These are phyloP conservation scores for Gymnoscopelus microlampas DNA, from an alignment of 2,797 vertebrate genomes.

Conservation along the genomic window DNA sequence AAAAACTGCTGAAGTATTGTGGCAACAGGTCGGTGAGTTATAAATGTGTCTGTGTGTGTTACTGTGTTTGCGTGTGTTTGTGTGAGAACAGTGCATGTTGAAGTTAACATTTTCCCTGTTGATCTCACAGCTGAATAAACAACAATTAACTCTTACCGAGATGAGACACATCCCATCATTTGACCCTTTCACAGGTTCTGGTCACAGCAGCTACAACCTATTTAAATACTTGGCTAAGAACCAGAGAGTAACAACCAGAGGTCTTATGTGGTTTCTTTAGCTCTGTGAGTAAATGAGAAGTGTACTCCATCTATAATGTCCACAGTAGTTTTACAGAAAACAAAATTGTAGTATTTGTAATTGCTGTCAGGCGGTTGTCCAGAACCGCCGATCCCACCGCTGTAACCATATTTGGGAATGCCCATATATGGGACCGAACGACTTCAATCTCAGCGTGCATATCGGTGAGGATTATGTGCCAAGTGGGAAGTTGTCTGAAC, in stretches of 20 bases:
- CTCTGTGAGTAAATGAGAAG: neutral
- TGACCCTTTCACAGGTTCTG: slow-evolving; percentile 25
- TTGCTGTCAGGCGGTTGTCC: too few species aligned
- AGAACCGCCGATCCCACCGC: too few species aligned
- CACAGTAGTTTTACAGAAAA: slow-evolving; percentile 3
- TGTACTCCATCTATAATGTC: too few species aligned
- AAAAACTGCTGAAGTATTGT: neutral
- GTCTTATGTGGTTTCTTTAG: slow-evolving; percentile 18
- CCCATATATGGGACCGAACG: too few species aligned
- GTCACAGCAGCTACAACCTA: slow-evolving; percentile 35
- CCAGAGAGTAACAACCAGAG: slow-evolving; percentile 18
- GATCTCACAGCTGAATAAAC: slow-evolving; percentile 58
- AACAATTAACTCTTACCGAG: too few species aligned
- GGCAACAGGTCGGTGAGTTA: slow-evolving; percentile 27
- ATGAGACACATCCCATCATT: slow-evolving; percentile 44
- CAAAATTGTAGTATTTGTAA: neutral
- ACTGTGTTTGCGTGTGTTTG: too few species aligned
- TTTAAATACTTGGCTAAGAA: slow-evolving; percentile 34
- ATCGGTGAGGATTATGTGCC: too few species aligned
- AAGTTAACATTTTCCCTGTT: slow-evolving; percentile 50
- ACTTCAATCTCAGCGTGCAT: too few species aligned
- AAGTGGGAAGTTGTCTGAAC: too few species aligned
- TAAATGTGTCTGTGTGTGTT: neutral
- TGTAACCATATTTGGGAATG: too few species aligned
- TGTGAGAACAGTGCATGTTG: slow-evolving; percentile 24